These are phyloP conservation scores for Diprion similis DNA, from an alignment of 1,140 invertebrate species.

Conservation along the genomic window DNA sequence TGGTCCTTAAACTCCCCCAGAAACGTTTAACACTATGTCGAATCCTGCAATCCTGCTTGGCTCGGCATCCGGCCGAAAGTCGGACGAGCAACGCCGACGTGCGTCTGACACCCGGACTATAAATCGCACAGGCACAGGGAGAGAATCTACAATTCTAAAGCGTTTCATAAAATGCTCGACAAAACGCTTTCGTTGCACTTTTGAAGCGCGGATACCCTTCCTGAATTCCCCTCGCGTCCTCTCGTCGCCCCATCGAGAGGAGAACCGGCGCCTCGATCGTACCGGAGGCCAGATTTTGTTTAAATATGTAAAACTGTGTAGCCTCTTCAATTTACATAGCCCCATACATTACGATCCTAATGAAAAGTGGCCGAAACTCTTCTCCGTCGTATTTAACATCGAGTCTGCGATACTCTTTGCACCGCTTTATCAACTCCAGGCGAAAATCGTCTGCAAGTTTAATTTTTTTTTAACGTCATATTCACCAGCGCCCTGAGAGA, in stretches of 20 bases:
- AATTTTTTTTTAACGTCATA: too few species aligned
- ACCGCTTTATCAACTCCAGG: too few species aligned
- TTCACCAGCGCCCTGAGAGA: too few species aligned
- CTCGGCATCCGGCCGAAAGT: slow-evolving; percentile 20
- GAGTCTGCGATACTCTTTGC: too few species aligned
- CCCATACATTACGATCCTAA: slow-evolving; percentile 35
- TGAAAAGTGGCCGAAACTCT: slow-evolving; percentile 47
- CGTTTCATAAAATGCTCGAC: slow-evolving; percentile 61
- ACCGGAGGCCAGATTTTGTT: slow-evolving; percentile 42
- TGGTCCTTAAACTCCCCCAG: too few species aligned
- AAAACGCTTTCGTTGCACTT: slow-evolving; percentile 59
- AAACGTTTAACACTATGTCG: too few species aligned
- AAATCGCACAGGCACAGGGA: slow-evolving; percentile 39
- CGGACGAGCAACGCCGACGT: slow-evolving; percentile 2
- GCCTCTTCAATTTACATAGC: slow-evolving; percentile 63
- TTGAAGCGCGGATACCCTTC: slow-evolving; percentile 48
- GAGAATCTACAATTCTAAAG: slow-evolving; percentile 63
- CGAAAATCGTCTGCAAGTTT: too few species aligned
- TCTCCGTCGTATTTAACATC: not conserved
- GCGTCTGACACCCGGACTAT: slow-evolving; percentile 32
- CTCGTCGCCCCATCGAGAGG: not conserved
- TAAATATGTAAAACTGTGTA: slow-evolving; percentile 62
- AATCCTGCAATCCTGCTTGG: too few species aligned
- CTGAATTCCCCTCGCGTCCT: slow-evolving; percentile 18
- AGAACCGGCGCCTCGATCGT: slow-evolving; percentile 20